Evolutionary conservation across 1,140 invertebrate species (phyloP), one percentile per base, ranked within the genome.

Genomic region (Acromyrmex echinatior): DNA sequence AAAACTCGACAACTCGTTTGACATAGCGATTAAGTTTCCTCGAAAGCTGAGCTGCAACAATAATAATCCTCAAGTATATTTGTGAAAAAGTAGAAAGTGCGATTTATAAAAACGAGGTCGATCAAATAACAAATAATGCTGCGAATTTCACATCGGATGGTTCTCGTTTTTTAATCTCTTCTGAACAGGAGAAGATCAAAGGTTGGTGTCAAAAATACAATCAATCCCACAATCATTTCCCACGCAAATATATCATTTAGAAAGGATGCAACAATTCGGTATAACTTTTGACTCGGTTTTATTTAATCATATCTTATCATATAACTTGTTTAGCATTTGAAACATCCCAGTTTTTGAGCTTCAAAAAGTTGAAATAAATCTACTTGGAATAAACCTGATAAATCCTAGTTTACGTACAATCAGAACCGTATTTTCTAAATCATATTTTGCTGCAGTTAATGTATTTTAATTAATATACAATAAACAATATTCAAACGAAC

Each of bases 41-140:
- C 45, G 35, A 63, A 62, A 80, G 45, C 31, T 16, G 77, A 68
- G 28, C 14, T 28, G 49, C n/a, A 53, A 79, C 28, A n/a, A 79
- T 51, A 45, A 80, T 53, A 66, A 53, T 16, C 9, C n/a, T 53
- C 45, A 6, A 68, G 45, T 12, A 35, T 7, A 35, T 68, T 21
- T 68, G 16, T 21, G n/a, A 12, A 35, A 45, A 21, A 25, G 53
- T 16, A 25, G 9, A n/a, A 45, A 51, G 62, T 51, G 18, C 77
- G 60, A 68, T 68, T 68, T 68, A 53, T 65, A 16, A n/a, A 80
- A 80, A 80, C 28, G 14, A 18, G 62, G 77, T 65, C 18, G 28
- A 49, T 68, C 45, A 66, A 79, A 66, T 25, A 65, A 18, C 60
- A 78, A 78, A 79, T 16, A 79, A 78, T 2, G 39, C 10, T 9